Evolutionary conservation across 2,888 invertebrate species (phyloP).

Genomic region (Dinocampus coccinellae): DNA sequence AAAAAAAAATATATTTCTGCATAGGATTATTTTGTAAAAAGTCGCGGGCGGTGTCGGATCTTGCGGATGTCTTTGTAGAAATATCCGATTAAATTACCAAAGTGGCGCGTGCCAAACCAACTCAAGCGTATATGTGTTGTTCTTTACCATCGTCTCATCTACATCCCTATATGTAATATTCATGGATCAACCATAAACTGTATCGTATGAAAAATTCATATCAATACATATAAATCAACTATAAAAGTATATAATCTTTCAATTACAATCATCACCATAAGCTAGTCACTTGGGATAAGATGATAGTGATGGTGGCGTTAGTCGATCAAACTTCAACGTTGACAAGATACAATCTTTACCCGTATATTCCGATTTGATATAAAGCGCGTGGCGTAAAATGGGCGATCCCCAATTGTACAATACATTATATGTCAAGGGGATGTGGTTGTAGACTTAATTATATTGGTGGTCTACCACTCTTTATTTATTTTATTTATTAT

Average conservation of each 20-base stretch:
- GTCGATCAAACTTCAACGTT: conserved; percentile 20
- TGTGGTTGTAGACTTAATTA: conserved; percentile 22
- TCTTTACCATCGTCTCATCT: neutral
- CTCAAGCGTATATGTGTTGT: conserved; percentile 33
- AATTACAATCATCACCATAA: conserved; percentile 27
- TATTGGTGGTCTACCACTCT: neutral
- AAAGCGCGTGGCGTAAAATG: neutral
- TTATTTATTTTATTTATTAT: no score
- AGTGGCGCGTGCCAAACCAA: conserved; percentile 65
- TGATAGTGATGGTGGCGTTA: conserved; percentile 26
- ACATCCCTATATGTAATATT: neutral
- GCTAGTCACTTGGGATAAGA: conserved; percentile 14
- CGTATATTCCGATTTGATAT: neutral
- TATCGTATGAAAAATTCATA: neutral
- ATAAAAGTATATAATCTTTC: conserved; percentile 24
- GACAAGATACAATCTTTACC: conserved; percentile 29
- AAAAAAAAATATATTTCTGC: conserved; percentile 24
- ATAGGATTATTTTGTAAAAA: conserved; percentile 25
- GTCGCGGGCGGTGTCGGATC: conserved; percentile 36
- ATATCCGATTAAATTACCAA: conserved; percentile 67
- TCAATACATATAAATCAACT: neutral
- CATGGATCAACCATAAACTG: neutral
- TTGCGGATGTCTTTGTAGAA: conserved; percentile 54
- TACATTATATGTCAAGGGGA: neutral
- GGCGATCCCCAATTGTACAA: neutral